Evolutionary conservation across 1,140 invertebrate genomes (phyloP), one percentile per base, ranked within the genome.

Genomic region (Colletes gigas): DNA sequence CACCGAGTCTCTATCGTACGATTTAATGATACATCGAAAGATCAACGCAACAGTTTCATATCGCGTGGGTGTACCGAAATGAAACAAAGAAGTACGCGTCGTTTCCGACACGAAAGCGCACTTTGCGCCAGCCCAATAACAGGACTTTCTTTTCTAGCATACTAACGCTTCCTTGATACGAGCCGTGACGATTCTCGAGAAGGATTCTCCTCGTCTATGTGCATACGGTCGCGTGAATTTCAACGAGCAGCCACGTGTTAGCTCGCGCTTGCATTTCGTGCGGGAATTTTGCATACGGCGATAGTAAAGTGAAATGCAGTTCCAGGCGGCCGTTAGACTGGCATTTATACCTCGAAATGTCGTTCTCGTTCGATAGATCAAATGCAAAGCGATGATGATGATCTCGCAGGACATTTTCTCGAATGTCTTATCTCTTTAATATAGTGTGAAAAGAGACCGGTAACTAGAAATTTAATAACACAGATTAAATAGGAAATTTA

Each of bases 291-390:
- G 19, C 65, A 52, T 44, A 67, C 65, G 19, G 10, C 47, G n/a
- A 50, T 50, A n/a, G 44, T 67, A 67, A 67, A 19, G 65, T 50
- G 65, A 52, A 67, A 67, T 7, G 65, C 65, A 67, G 50, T 67
- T 67, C 52, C 65, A 7, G 14, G 17, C 1, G 65, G 65, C n/a
- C 8, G 65, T 67, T 67, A 21, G 17, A 41, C 1, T 41, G 5
- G 7, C 41, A 3, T 44, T 65, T 44, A n/a, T 47, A 19, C 19
- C 52, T 14, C 17, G n/a, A 3, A 21, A 14, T 44, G 10, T 21
- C 17, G 8, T 59, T 59, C 21, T n/a, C 21, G 57, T 59, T 59
- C 19, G n/a, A 59, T 10, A 21, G n/a, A 19, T 19, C 19, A 59
- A 57, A n/a, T 15, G 3, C 15, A n/a, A 5, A 57, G 5, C 15